These are phyloP conservation scores for Hydrophis major DNA, from an alignment of 2,797 vertebrate species.

Conservation along the genomic window DNA sequence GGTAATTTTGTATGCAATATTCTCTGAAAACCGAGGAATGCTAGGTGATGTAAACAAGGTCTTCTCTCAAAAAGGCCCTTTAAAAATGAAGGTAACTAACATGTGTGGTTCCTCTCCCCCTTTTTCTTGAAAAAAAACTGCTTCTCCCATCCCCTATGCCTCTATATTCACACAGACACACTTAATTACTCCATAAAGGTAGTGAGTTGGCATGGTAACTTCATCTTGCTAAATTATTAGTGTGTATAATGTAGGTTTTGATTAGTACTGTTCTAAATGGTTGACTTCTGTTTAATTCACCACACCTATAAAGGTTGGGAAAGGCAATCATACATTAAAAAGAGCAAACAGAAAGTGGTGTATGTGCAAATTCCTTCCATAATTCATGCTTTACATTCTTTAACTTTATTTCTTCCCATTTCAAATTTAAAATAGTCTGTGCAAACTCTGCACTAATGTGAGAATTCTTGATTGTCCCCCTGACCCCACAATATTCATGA, in stretches of 20 bases:
- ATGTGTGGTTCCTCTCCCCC: conserved; percentile 46
- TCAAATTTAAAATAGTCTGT: not conserved
- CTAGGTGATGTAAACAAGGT: not conserved
- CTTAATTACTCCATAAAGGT: conserved; percentile 16
- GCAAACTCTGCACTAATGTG: not conserved
- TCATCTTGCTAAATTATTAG: conserved; percentile 64
- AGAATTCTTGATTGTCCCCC: not conserved
- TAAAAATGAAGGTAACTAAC: not conserved
- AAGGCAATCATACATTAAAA: not conserved
- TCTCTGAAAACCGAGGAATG: not conserved
- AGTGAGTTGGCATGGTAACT: conserved; percentile 71
- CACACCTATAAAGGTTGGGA: not conserved
- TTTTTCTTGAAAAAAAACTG: conserved; percentile 56
- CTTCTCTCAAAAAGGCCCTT: conserved; percentile 29
- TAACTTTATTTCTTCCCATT: not conserved
- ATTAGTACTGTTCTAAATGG: conserved; percentile 41
- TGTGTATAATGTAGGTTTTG: conserved; percentile 56
- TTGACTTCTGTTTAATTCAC: conserved; percentile 20
- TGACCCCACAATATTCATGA: not conserved
- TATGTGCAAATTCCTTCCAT: not conserved
- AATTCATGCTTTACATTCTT: not conserved
- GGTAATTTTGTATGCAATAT: not conserved
- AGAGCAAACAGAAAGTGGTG: not conserved
- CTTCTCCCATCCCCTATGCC: conserved; percentile 49
- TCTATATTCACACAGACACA: conserved; percentile 6